A percentile compares a stretch with the other conserved stretches of the same genome.
These are phyloP conservation scores for Strigamia maritima DNA, from an alignment of 2,888 invertebrate species.

Conservation along the genomic window DNA sequence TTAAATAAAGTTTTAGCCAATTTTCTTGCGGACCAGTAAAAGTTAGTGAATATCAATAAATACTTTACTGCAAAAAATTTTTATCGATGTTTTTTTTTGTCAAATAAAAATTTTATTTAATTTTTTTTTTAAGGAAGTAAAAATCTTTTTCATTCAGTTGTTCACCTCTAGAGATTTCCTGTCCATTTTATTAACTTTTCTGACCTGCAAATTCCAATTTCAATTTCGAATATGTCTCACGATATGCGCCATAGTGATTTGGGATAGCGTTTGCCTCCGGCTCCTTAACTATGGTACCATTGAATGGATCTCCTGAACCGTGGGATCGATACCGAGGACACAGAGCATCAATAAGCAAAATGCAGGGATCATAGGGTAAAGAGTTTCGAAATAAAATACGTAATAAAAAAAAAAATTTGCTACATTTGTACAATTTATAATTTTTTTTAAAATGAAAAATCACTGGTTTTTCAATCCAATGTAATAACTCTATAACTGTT, in stretches of 20 bases:
- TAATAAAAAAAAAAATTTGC: not conserved
- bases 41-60: not conserved
- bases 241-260: conserved; percentile 21
- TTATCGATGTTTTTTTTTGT: not conserved
- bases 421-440: not conserved
- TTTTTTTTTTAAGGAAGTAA: not conserved
- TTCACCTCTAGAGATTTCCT: conserved; percentile 9
- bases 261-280: conserved; percentile 24
- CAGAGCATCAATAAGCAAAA: not conserved
- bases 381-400: not conserved
- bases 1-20: not conserved
- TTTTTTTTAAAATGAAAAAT: not conserved
- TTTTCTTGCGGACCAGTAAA: not conserved
- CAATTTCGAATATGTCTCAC: conserved; percentile 25
- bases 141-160: conserved; percentile 18
- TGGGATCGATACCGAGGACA: conserved; percentile 12
- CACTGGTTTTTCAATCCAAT: not conserved
- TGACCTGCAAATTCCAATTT: conserved; percentile 32
- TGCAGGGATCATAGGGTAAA: conserved; percentile 19
- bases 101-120: not conserved
- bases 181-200: conserved; percentile 32
- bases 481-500: not conserved
- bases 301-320: conserved; percentile 22
- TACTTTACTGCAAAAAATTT: not conserved
- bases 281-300: conserved; percentile 24